Evolutionary conservation across 2,113 vertebrate species (phyloP).

Genomic region (Myiopsitta monachus): DNA sequence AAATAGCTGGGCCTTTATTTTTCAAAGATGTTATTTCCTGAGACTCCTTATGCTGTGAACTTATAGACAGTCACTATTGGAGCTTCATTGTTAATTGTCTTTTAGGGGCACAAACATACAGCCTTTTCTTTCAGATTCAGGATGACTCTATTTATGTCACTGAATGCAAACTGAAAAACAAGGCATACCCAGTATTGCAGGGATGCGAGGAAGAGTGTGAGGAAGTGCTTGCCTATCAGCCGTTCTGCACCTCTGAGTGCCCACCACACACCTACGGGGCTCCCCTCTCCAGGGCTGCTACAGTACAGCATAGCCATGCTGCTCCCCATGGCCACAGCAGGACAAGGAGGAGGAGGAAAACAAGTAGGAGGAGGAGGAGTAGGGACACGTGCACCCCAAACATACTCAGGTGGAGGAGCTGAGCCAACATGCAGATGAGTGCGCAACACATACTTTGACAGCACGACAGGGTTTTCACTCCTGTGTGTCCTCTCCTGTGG

Average conservation of each 20-base stretch:
- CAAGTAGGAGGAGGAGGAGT: background rate
- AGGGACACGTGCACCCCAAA: background rate
- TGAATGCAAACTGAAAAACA: background rate
- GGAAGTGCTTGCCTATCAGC: background rate
- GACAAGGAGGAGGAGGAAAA: background rate
- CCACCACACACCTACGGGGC: background rate
- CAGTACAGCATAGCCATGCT: background rate
- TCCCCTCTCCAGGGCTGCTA: background rate
- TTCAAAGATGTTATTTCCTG: constrained; percentile 40
- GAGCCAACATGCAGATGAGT: constrained; percentile 59
- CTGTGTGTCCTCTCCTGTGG: constrained; percentile 3
- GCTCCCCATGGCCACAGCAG: fast-evolving
- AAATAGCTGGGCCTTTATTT: constrained; percentile 24
- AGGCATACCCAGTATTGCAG: background rate
- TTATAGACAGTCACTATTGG: background rate
- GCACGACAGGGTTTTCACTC: constrained; percentile 38
- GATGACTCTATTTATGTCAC: background rate
- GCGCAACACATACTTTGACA: background rate
- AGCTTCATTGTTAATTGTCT: constrained; percentile 49
- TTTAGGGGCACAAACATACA: background rate
- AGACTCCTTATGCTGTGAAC: constrained; percentile 15
- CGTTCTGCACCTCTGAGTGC: no score
- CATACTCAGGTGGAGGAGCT: background rate
- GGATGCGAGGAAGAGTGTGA: background rate
- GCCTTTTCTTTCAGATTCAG: constrained; percentile 16